Evolutionary conservation across 2,113 vertebrate species (phyloP).

Genomic region (Pseudopipra pipra): DNA sequence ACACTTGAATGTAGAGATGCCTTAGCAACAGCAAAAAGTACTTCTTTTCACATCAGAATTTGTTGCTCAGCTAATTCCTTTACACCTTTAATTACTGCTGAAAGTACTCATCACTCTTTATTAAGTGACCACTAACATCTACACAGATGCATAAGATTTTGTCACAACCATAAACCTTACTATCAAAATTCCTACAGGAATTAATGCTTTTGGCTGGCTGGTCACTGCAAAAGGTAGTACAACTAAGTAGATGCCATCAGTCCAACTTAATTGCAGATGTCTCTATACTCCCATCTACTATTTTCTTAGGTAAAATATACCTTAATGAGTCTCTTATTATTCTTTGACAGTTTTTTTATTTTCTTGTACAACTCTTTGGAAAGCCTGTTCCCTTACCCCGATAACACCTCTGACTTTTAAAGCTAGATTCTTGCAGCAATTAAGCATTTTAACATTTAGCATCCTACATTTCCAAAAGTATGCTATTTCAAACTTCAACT

Average conservation of each 20-base stretch:
- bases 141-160: neutral
- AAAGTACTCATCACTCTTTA: neutral
- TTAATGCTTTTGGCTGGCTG: neutral
- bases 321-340: neutral
- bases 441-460: neutral
- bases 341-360: neutral
- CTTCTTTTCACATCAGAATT: neutral
- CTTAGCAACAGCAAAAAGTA: neutral
- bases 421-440: neutral
- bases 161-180: neutral
- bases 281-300: neutral
- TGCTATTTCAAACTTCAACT: neutral
- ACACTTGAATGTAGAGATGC: neutral
- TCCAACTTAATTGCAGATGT: neutral
- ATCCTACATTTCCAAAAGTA: neutral
- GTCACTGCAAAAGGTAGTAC: neutral
- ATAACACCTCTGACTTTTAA: neutral
- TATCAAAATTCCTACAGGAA: neutral
- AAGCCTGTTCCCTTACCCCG: neutral
- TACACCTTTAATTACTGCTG: neutral
- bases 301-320: neutral
- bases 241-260: neutral
- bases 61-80: neutral
- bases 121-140: neutral
- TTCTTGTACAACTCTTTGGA: neutral